Conservation (phyloP, 2,888 invertebrate species). For the Hemicrepidius hirtus region DNA sequence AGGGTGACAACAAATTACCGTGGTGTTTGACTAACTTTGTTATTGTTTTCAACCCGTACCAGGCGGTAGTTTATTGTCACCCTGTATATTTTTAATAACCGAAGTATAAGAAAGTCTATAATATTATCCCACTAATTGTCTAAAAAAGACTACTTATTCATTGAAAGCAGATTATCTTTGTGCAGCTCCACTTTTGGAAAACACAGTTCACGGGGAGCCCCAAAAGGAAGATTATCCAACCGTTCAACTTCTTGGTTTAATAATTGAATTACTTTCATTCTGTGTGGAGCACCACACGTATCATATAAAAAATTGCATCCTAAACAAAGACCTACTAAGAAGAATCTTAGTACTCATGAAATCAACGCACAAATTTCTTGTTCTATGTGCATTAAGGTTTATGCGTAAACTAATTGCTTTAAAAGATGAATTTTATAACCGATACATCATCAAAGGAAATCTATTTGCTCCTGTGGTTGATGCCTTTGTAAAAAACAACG, state of each 20-base stretch:
- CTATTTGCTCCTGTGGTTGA: conserved; percentile 97
- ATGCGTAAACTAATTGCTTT: conserved; percentile 97
- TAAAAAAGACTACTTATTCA: conserved; percentile 39
- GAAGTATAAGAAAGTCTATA: too few relatives aligned
- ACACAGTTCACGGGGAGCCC: conserved; percentile 92
- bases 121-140: not conserved
- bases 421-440: conserved; percentile 98
- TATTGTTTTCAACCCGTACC: too few relatives aligned
- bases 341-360: conserved; percentile 97
- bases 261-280: conserved; percentile 96
- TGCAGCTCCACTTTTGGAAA: conserved; percentile 92
- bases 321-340: conserved; percentile 96
- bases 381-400: conserved; percentile 95
- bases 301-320: conserved; percentile 98
- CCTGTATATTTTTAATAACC: too few relatives aligned
- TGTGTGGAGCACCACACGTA: conserved; percentile 99
- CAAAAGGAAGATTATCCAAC: conserved; percentile 97
- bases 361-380: conserved; percentile 97
- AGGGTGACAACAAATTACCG: too few relatives aligned
- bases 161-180: conserved; percentile 61
- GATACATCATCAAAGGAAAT: conserved; percentile 96
- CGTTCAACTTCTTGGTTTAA: conserved; percentile 95
- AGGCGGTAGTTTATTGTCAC: too few relatives aligned
- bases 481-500: conserved; percentile 96
- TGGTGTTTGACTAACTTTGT: too few relatives aligned